These are phyloP conservation scores for Altica lythri DNA, from an alignment of 2,888 invertebrate genomes.

Conservation along the genomic window DNA sequence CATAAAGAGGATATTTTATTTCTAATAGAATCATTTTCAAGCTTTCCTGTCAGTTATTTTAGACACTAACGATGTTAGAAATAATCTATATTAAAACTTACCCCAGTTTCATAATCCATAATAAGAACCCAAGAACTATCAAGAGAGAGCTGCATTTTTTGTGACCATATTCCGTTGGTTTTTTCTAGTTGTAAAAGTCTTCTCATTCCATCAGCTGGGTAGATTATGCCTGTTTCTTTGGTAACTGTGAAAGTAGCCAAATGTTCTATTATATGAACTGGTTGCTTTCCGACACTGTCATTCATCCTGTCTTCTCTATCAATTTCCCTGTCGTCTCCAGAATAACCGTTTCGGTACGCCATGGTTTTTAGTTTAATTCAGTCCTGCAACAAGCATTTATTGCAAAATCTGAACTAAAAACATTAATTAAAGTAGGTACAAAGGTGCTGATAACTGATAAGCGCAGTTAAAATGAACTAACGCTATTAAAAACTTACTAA, in stretches of 20 bases:
- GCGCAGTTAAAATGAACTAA: too few relatives aligned
- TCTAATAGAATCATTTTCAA: too few relatives aligned
- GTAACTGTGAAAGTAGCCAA: conserved; percentile 97
- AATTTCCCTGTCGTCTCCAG: conserved; percentile 52
- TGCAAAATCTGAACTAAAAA: too few relatives aligned
- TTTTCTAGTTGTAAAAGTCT: conserved; percentile 89
- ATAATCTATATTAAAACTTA: conserved; percentile 52
- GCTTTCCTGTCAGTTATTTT: too few relatives aligned
- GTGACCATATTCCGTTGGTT: conserved; percentile 98
- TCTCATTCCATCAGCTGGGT: conserved; percentile 91
- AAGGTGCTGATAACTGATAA: too few relatives aligned
- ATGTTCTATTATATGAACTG: conserved; percentile 92
- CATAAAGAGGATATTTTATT: neutral
- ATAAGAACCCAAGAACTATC: conserved; percentile 89
- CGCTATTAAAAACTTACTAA: too few relatives aligned
- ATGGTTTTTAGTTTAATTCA: conserved; percentile 32
- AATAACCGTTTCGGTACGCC: conserved; percentile 58
- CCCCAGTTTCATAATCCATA: conserved; percentile 93
- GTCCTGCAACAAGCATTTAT: too few relatives aligned
- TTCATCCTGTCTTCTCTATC: conserved; percentile 49
- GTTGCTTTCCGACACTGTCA: conserved; percentile 65
- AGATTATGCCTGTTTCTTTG: conserved; percentile 85
- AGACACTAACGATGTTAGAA: too few relatives aligned
- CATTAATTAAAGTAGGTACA: too few relatives aligned
- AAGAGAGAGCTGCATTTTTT: conserved; percentile 91